Evolutionary conservation across 2,888 invertebrate genomes (phyloP), one percentile per base, ranked within the genome.

Genomic region (Chaetogeoica ovagalla): DNA sequence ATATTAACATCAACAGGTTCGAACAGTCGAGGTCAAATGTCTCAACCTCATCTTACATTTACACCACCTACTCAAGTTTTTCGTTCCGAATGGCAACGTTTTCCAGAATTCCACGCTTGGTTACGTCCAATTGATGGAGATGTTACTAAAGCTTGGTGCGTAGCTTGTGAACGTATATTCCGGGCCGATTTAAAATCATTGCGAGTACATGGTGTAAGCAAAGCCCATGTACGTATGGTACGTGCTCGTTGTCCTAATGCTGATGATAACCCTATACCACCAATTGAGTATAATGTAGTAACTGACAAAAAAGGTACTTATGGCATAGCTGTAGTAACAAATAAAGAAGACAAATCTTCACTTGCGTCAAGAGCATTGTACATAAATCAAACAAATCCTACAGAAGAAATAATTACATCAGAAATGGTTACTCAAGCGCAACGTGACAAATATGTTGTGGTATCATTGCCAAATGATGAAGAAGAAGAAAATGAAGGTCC

Each of bases 1-100:
- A 57, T 79, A 62, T 55, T 79, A 63, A 71, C 79, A 43, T n/a
- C 79, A 57, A 43, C 79, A 15, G 57, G 79, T 23, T 63, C 79
- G 48, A 79, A 71, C n/a, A 79, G 43, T 57, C 39, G 79, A 63
- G 43, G 71, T 43, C 79, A 79, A 79, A 79, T 79, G 79, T 79
- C 79, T 65, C 79, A 79, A 60, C 79, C 79, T 55, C 79, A 79
- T 79, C 70, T 79, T 30, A 79, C 71, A 43, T 79, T 79, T 79
- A 79, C 79, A 57, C 92, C 89, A 92, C 93, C 91, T 92, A 76
- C 66, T 82, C 82, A 73, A 81, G 62, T 79, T 63, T 83, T 70
- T 75, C 81, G 81, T 68, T 69, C 82, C 0, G 83, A 83, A 81
- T 83, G 83, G 83, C 82, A 82, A 69, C 82, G 82, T 55, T 83